A percentile compares a stretch with the other conserved stretches of the same genome.
Evolutionary conservation across 2,113 vertebrate genomes (phyloP).

Genomic region (Neolamprologus kungweensis): DNA sequence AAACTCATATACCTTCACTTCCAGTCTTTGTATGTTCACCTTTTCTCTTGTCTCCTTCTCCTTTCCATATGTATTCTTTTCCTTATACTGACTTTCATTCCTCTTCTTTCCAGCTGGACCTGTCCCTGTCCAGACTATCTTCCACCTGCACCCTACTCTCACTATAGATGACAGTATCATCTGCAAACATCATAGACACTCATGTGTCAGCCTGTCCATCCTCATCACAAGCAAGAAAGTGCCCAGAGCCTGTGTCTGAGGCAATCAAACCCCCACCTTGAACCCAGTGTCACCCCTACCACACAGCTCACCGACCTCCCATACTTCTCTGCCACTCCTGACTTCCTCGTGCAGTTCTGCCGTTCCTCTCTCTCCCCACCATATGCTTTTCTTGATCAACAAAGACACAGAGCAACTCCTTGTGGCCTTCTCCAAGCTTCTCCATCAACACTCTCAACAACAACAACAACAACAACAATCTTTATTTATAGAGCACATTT

Average conservation of each 20-base stretch:
- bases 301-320: neutral
- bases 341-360: neutral
- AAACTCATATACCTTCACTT: neutral
- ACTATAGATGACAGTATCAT: neutral
- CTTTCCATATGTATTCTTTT: accelerated
- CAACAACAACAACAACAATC: too few species aligned
- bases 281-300: neutral
- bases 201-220: neutral
- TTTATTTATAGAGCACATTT: too few species aligned
- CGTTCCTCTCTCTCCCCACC: neutral
- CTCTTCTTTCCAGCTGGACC: neutral
- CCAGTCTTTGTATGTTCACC: neutral
- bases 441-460: neutral
- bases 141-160: neutral
- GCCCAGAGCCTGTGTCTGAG: accelerated
- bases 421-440: neutral
- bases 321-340: neutral
- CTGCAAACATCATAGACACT: neutral
- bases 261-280: neutral
- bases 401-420: neutral
- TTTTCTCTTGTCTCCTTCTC: neutral
- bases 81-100: neutral
- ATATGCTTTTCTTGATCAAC: neutral
- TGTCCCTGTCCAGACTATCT: neutral
- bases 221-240: accelerated